Percentiles rank a stretch among this genome's conserved stretches.
Conservation (phyloP, 2,113 vertebrate genomes). For the Prolemur simus region DNA sequence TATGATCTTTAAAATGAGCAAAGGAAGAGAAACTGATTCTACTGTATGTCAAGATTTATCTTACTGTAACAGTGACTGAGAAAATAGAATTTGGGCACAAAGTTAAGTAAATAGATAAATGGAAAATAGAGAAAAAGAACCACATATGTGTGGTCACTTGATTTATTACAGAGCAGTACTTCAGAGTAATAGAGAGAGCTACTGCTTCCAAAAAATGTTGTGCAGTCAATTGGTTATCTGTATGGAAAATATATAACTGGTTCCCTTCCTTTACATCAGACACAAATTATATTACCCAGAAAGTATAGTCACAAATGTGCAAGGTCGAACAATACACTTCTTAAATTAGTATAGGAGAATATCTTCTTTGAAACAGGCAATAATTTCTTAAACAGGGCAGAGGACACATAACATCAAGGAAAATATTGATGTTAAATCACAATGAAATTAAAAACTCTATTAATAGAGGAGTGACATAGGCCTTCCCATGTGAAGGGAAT, state of each 20-base stretch:
- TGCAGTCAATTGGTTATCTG: not conserved
- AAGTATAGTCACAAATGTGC: not conserved
- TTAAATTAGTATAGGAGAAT: not conserved
- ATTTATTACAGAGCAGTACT: too few relatives aligned
- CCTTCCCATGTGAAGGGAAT: not conserved
- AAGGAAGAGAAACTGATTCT: too few relatives aligned
- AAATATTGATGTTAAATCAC: not conserved
- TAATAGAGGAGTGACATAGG: not conserved
- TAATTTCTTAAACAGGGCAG: not conserved
- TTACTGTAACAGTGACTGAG: too few relatives aligned
- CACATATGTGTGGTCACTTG: too few relatives aligned
- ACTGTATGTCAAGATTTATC: too few relatives aligned
- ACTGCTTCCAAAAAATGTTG: not conserved
- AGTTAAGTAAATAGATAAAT: too few relatives aligned
- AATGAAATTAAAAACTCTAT: not conserved
- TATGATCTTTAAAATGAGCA: too few relatives aligned
- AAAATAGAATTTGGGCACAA: too few relatives aligned
- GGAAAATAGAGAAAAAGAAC: too few relatives aligned
- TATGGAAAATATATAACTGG: not conserved
- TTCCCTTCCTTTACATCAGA: not conserved
- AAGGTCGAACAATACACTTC: not conserved
- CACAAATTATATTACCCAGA: not conserved
- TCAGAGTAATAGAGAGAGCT: too few relatives aligned
- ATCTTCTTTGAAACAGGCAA: not conserved
- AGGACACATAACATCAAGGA: not conserved